Evolutionary conservation across 2,113 vertebrate species (phyloP).

Genomic region (Pygoscelis adeliae): DNA sequence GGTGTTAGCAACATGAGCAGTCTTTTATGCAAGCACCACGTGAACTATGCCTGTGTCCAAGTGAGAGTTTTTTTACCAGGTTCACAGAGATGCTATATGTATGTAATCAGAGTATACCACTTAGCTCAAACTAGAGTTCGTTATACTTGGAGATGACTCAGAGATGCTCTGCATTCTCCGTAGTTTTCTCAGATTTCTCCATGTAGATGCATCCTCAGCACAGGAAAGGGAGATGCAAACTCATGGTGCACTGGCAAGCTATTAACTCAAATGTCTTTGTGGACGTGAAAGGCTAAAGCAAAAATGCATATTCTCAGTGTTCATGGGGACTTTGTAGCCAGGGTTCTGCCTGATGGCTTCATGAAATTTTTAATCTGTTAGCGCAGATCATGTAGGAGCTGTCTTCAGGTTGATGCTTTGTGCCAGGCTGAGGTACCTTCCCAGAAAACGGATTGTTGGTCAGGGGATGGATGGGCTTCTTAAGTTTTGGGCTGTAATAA

Average conservation of each 20-base stretch:
- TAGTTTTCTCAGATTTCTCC: neutral
- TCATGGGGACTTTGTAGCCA: neutral
- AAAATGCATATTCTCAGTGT: neutral
- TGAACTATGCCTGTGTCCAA: neutral
- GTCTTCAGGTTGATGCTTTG: neutral
- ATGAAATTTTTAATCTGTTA: neutral
- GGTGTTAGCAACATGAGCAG: neutral
- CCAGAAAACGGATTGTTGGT: neutral
- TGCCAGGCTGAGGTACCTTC: neutral
- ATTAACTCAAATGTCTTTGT: neutral
- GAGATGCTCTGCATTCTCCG: neutral
- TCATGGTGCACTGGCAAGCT: neutral
- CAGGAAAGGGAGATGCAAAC: neutral
- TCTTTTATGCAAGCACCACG: neutral
- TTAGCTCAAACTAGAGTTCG: neutral
- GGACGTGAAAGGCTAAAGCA: neutral
- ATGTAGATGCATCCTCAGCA: neutral
- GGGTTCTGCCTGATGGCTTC: neutral
- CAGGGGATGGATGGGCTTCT: neutral
- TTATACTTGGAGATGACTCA: neutral
- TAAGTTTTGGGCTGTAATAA: neutral
- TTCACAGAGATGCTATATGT: neutral
- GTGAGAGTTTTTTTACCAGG: neutral
- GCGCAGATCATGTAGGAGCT: neutral
- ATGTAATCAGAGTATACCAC: neutral